Base-by-base conservation (phyloP, 2,797 vertebrate species). In the Anguilla megastoma region DNA sequence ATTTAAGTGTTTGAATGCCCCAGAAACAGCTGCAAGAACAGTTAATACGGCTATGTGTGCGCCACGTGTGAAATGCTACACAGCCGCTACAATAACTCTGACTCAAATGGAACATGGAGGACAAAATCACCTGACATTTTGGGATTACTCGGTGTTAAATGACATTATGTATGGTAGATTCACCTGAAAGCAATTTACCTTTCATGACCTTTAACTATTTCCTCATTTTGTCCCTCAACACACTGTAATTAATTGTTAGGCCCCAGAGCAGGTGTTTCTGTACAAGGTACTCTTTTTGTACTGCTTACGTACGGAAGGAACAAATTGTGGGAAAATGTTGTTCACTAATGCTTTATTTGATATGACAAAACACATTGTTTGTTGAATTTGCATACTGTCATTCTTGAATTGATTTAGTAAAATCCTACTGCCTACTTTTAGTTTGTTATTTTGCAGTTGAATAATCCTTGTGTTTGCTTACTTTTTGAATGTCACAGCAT, bases 161-260 rank as follows among this genome's bases (percentile, higher is more conserved):
- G 85, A 52, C 88, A 93, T 97, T 94, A 94, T 94, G 90, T 90
- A 92, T 4, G 92, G 93, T 85, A 89, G 92, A 92, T 96, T 95
- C 93, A 84, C 90, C 85, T 90, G 85, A 85, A 69, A 90, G 88
- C 89, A 88, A 91, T 93, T 95, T 95, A 91, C 94, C 92, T 88
- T 36, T 76, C 69, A 87, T 86, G 91, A 92, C 92, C 95, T 94
- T 94, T 92, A 66, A 83, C 86, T 87, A 48, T 89, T 76, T 89
- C 76, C 48, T 80, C 71, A 85, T 88, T 79, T 4, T 45, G 56
- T 86, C 89, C 58, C 36, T 91, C 89, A 91, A 74, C 91, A 86
- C 71, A 48, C 63, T 18, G 33, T 89, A 88, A 91, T 92, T 74
- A 91, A 90, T 56, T 54, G 54, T 69, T 41, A 84, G 54, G 79